phyloP scores from a whole-genome alignment of 2,113 vertebrate genomes.

The Neomonachus schauinslandi region DNA sequence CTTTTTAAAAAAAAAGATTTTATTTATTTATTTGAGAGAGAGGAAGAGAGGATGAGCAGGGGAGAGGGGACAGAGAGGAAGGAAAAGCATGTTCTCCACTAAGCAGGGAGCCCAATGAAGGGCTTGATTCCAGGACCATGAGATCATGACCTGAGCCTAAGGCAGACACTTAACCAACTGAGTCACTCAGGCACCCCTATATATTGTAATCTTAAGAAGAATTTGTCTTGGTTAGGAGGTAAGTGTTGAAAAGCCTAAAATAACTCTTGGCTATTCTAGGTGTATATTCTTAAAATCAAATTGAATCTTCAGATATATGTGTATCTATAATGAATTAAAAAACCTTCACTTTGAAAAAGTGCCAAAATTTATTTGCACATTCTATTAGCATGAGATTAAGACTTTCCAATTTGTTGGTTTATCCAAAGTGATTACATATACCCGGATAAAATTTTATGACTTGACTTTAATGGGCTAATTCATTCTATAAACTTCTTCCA shows the following conservation, averaged over 20 bases:
- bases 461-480: background rate
- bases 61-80: background rate
- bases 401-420: background rate
- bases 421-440: background rate
- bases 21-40: background rate
- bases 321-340: conserved; percentile 13
- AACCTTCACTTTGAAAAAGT: background rate
- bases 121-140: background rate
- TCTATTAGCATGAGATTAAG: background rate
- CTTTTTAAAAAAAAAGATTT: background rate
- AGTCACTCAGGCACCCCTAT: background rate
- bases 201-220: background rate
- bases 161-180: background rate
- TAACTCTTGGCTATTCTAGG: background rate
- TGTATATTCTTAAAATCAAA: background rate
- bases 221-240: background rate
- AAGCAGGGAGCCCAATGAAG: background rate
- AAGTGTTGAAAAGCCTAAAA: background rate
- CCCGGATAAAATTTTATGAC: background rate
- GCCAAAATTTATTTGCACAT: background rate
- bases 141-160: background rate
- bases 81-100: background rate
- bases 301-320: background rate
- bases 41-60: background rate
- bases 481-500: background rate